Evolutionary conservation across 1,140 invertebrate genomes (phyloP).

Genomic region (Leptinotarsa lineolata): DNA sequence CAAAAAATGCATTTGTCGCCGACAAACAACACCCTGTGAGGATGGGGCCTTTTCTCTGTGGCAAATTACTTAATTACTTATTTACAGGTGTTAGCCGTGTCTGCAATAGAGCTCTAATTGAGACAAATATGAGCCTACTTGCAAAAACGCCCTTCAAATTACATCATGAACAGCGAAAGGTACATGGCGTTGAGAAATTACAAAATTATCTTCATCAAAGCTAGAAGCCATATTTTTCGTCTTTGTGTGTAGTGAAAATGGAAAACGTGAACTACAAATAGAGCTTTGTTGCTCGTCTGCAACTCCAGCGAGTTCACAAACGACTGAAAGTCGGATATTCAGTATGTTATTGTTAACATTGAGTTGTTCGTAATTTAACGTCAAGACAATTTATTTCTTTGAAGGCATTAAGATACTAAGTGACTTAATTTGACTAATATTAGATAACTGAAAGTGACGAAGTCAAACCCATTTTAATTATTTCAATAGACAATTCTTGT

Average conservation of each 20-base stretch:
- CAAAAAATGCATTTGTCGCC: too few species aligned
- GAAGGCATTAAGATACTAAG: too few species aligned
- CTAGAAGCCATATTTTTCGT: not conserved
- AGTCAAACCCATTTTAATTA: too few species aligned
- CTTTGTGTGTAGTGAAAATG: not conserved
- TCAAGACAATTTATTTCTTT: too few species aligned
- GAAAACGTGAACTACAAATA: not conserved
- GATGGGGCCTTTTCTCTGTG: not conserved
- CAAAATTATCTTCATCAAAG: not conserved
- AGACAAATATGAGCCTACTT: constrained; percentile 9
- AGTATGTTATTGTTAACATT: too few species aligned
- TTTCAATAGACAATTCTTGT: too few species aligned
- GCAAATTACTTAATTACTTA: constrained; percentile 9
- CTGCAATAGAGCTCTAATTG: constrained; percentile 10
- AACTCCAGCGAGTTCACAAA: not conserved
- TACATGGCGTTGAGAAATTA: not conserved
- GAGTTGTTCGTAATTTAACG: too few species aligned
- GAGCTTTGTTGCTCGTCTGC: not conserved
- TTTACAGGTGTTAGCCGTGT: constrained; percentile 12
- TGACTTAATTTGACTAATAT: too few species aligned
- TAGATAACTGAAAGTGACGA: too few species aligned
- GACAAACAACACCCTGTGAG: too few species aligned
- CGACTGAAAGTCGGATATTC: not conserved
- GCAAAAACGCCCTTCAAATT: not conserved
- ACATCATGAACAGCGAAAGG: not conserved